Evolutionary conservation across 2,797 vertebrate genomes (phyloP).

Genomic region (Kryptopterus vitreolus): DNA sequence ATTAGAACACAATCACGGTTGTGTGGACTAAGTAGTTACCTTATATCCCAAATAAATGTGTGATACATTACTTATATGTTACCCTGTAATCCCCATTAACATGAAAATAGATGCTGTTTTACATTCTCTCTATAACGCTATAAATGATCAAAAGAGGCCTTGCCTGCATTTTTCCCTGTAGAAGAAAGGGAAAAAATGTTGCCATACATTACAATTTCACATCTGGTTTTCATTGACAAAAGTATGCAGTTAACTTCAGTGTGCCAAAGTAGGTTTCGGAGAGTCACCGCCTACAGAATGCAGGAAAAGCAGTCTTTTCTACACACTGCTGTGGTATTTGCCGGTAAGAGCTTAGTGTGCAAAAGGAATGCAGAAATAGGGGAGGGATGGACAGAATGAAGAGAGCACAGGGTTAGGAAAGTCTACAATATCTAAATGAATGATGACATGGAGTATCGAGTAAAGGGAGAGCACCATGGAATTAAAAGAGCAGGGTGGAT

Average conservation of each 20-base stretch:
- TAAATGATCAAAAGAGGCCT: constrained; percentile 65
- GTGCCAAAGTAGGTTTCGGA: constrained; percentile 74
- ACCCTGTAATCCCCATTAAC: background rate
- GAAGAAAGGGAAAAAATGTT: constrained; percentile 56
- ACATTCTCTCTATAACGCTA: constrained; percentile 67
- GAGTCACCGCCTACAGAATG: constrained; percentile 70
- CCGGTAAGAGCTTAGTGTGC: constrained; percentile 66
- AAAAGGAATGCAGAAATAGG: constrained; percentile 47
- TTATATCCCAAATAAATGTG: background rate
- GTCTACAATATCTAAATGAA: constrained; percentile 34
- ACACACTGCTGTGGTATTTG: constrained; percentile 65
- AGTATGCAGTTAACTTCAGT: constrained; percentile 77
- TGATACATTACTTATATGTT: background rate
- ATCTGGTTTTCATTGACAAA: constrained; percentile 82
- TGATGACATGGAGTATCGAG: constrained; percentile 1
- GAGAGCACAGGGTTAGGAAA: constrained; percentile 43
- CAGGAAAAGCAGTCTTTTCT: constrained; percentile 59
- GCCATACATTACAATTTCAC: constrained; percentile 78
- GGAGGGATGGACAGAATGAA: constrained; percentile 54
- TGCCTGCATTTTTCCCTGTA: constrained; percentile 68
- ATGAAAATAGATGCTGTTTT: constrained; percentile 58
- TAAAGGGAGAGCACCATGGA: constrained; percentile 28
- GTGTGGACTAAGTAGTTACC: background rate
- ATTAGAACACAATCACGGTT: background rate
- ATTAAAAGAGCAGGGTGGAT: constrained; percentile 5